phyloP scores from a whole-genome alignment of 2,797 vertebrate genomes.

The Lindbergichthys nudifrons region DNA sequence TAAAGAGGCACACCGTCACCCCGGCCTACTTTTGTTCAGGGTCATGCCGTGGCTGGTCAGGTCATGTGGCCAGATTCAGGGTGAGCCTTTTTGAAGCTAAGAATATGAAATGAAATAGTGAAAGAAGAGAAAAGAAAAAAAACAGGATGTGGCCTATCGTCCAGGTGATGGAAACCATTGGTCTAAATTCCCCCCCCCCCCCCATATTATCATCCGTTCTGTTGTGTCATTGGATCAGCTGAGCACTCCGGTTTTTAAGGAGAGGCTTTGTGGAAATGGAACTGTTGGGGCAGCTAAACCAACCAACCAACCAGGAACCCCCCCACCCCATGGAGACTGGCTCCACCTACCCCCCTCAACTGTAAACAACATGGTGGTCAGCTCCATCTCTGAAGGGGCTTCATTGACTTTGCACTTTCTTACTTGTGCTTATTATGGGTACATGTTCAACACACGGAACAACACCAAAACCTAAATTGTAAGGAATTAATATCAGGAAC shows the following conservation, averaged over 20 bases:
- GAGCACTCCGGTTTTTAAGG: slow-evolving; percentile 83
- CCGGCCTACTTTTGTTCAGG: slow-evolving; percentile 74
- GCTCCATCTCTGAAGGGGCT: slow-evolving; percentile 64
- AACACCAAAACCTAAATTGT: slow-evolving; percentile 67
- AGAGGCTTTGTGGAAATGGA: slow-evolving; percentile 86
- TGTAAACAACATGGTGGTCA: slow-evolving; percentile 65
- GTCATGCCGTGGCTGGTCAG: slow-evolving; percentile 66
- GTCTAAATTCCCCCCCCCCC: slow-evolving; percentile 77
- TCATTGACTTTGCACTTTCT: slow-evolving; percentile 87
- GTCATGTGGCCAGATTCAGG: slow-evolving; percentile 58
- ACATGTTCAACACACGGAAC: slow-evolving; percentile 70
- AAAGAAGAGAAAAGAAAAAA: slow-evolving; percentile 76
- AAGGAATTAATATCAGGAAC: slow-evolving; percentile 59
- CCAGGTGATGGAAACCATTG: slow-evolving; percentile 90
- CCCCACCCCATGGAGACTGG: slow-evolving; percentile 61
- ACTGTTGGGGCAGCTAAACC: slow-evolving; percentile 89
- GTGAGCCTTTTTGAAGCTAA: slow-evolving; percentile 82
- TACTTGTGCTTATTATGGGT: slow-evolving; percentile 80
- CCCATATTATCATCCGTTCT: slow-evolving; percentile 89
- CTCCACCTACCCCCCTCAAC: slow-evolving; percentile 48
- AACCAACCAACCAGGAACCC: slow-evolving; percentile 87
- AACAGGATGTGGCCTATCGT: slow-evolving; percentile 90
- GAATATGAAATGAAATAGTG: slow-evolving; percentile 81
- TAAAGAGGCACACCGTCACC: slow-evolving; percentile 78
- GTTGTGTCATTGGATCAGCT: slow-evolving; percentile 83